Base-by-base conservation (phyloP, 2,113 vertebrate species). In the Cyanoderma ruficeps region DNA sequence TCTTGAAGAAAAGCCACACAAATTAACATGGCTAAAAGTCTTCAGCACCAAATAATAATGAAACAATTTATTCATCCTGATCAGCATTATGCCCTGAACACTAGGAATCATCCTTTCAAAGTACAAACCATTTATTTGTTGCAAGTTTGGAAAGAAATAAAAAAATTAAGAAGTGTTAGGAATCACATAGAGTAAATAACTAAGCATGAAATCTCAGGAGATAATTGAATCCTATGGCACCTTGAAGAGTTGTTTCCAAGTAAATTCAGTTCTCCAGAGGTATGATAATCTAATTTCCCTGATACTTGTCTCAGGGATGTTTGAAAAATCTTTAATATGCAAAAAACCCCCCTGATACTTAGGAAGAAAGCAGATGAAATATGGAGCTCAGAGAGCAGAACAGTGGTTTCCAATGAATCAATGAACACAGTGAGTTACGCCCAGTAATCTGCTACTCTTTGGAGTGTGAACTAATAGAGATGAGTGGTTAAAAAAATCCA, bases 391-490 rank as follows among this genome's bases (percentile, higher is more conserved):
- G 68, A 82, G 53, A 81, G 75, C 53, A 81, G 56, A 87, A 81
- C 27, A 61, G 52, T 41, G 37, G 35, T 67, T 92, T 94, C 42
- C 56, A 83, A 68, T 44, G 64, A 78, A 86, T 65, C 56, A 78
- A 52, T 64, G 47, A 87, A 46, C 49, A 60, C 5, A 0, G 0
- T 77, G 71, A 86, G 11, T 53, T 77, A 70, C 0, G 0, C 35
- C 22, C 19, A 47, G 47, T 68, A 46, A 89, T 78, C 20, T 71
- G 49, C n/a, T 47, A n/a, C 44, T 75, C 24, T 75, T 91, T 49
- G 52, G 55, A 68, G 71, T 60, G 11, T 49, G 72, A 47, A 30
- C 30, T 56, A 83, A 88, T 49, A 74, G 90, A 68, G 80, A 82
- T 1, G 18, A 94, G 55, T 61, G 24, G n/a, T 31, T 83, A 33